Base-by-base conservation (phyloP, 2,113 vertebrate genomes). In the Aegithalos caudatus region DNA sequence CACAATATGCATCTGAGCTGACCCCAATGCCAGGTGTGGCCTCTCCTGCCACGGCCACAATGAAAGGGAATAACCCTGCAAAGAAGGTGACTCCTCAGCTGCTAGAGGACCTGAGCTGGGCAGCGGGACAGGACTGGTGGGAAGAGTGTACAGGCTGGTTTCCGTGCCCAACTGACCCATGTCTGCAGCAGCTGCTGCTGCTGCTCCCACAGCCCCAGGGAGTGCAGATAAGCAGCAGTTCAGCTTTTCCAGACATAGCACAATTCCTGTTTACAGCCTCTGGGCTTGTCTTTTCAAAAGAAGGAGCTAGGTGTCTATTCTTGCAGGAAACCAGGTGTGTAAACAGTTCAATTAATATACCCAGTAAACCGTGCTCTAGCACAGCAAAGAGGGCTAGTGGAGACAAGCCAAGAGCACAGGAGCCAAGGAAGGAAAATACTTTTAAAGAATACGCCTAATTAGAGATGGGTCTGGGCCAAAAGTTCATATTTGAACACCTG, bases 321-420 rank as follows among this genome's bases (percentile, higher is more conserved):
- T 95, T 96, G 92, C 90, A 95, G 93, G 96, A 96, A 97, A 71
- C 90, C 96, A 97, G 96, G 93, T 97, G 95, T 95, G 90, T 93
- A 96, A 95, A 97, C 93, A 95, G 90, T 90, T 92, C 94, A 93
- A 94, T 93, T 96, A 94, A 96, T 94, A 83, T 57, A 83, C 19
- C 80, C 72, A 96, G 93, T 53, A 92, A 94, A 90, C 85, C 18
- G 7, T 48, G 64, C 82, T 94, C 56, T 83, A 94, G 76, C 16
- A 7, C 85, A 92, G 85, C 88, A 90, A 33, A 77, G 76, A 90
- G 48, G 80, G 85, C 94, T 84, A 94, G 93, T 94, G 93, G 92
- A 94, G 90, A 90, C 94, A 96, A 95, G 95, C 92, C 94, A 97
- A 96, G 80, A 71, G 60, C 64, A 94, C 45, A 93, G 81, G 48